Conservation (phyloP, 35 echinoderm and acorn worm species). For the Ophioderma brevispina region DNA sequence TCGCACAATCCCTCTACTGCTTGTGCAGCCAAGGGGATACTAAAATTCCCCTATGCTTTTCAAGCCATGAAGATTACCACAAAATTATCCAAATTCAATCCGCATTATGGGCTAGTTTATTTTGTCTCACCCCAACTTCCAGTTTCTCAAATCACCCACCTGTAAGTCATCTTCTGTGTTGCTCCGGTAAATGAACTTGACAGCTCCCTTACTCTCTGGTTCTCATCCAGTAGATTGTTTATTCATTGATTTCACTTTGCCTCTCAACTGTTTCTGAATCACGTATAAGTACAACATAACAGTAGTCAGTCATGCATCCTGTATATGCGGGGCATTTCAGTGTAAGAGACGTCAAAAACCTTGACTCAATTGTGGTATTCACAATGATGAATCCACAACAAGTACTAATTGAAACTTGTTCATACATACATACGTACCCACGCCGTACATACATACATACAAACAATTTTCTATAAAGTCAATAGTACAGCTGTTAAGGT, state of each 20-base stretch:
- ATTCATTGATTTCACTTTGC: conserved; percentile 50
- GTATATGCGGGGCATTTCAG: no score
- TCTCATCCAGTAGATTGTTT: conserved; percentile 58
- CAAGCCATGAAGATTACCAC: background rate
- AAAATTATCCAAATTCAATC: no score
- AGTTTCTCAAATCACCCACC: conserved; percentile 18
- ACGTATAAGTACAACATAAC: no score
- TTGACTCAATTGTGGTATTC: no score
- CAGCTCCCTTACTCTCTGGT: conserved; percentile 62
- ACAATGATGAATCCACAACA: no score
- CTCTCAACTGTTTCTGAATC: conserved; percentile 62
- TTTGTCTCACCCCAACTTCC: background rate
- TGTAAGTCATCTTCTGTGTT: conserved; percentile 73
- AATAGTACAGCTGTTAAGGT: no score
- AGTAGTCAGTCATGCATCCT: no score
- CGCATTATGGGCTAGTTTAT: background rate
- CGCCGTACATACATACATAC: no score
- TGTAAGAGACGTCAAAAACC: no score
- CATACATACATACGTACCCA: no score
- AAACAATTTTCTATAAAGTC: no score
- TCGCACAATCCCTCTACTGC: background rate
- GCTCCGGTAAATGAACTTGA: conserved; percentile 58
- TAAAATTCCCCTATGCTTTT: background rate
- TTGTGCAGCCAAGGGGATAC: background rate
- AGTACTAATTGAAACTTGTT: no score